These are phyloP conservation scores for Paraplagusia blochii DNA, from an alignment of 2,113 vertebrate genomes.

Conservation along the genomic window DNA sequence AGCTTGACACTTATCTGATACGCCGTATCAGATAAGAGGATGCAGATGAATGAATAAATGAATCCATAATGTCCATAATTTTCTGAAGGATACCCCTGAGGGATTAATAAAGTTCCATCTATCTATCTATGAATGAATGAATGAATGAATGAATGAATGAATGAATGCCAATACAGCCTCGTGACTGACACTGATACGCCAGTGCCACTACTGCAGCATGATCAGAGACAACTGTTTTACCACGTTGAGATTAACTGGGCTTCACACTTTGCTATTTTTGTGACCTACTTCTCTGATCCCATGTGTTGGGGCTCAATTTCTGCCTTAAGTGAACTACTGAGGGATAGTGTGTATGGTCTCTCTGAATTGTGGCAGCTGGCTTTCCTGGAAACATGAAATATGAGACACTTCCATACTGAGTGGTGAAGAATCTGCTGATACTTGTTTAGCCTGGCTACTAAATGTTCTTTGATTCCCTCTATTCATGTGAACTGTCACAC, in stretches of 20 bases:
- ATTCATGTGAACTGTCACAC: conserved; percentile 3
- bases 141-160: too few relatives aligned
- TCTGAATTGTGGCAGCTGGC: background rate
- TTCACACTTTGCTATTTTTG: conserved; percentile 8
- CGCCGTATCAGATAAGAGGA: too few relatives aligned
- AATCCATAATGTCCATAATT: too few relatives aligned
- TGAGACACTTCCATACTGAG: conserved; percentile 7
- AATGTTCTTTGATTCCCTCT: background rate
- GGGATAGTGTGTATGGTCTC: background rate
- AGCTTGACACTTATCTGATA: too few relatives aligned
- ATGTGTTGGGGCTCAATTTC: background rate
- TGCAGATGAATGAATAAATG: too few relatives aligned
- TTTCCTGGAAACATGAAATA: conserved; percentile 13
- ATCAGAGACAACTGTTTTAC: conserved; percentile 1
- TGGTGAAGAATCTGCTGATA: conserved; percentile 19
- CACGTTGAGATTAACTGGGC: conserved; percentile 3
- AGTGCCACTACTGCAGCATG: background rate
- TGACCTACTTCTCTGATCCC: conserved; percentile 5
- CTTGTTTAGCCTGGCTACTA: background rate
- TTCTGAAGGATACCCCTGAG: too few relatives aligned
- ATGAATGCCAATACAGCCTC: too few relatives aligned
- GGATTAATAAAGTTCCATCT: too few relatives aligned
- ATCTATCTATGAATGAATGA: too few relatives aligned
- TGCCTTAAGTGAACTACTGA: background rate
- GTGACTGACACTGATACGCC: too few relatives aligned